phyloP scores from a whole-genome alignment of 2,113 vertebrate species.

The Ailurus styani region DNA sequence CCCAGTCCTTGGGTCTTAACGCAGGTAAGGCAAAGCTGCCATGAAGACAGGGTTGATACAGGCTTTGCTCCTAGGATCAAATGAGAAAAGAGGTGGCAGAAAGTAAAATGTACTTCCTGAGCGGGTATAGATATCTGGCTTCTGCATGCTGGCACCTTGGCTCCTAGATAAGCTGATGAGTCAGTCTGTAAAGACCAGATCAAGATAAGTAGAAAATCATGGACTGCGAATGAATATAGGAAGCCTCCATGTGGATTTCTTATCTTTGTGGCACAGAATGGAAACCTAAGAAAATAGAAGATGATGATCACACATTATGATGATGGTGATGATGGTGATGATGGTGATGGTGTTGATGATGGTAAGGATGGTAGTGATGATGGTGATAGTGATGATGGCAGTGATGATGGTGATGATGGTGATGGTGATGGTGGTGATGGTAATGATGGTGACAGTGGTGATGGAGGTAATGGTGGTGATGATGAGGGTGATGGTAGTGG shows the following conservation, averaged over 20 bases:
- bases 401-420: not conserved
- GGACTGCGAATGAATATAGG: not conserved
- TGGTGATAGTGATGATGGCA: no score
- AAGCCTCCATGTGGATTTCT: no score
- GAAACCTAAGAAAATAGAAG: not conserved
- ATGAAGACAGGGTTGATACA: accelerated
- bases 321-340: not conserved
- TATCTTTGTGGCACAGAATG: not conserved
- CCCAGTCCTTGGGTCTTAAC: not conserved
- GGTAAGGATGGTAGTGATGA: no score
- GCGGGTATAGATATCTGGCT: not conserved
- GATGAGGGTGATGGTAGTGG: no score
- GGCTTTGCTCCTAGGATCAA: not conserved
- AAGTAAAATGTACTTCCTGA: not conserved
- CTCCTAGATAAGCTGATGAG: not conserved
- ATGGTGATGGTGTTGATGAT: no score
- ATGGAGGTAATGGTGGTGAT: not conserved
- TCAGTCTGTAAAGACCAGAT: not conserved
- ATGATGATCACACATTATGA: not conserved
- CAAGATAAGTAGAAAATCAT: not conserved
- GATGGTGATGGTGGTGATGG: not conserved
- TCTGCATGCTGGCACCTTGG: accelerated
- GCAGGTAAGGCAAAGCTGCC: not conserved
- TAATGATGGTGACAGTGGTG: not conserved
- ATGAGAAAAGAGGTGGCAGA: not conserved